phyloP scores from a whole-genome alignment of 2,113 vertebrate species.

The Beaufortia kweichowensis region DNA sequence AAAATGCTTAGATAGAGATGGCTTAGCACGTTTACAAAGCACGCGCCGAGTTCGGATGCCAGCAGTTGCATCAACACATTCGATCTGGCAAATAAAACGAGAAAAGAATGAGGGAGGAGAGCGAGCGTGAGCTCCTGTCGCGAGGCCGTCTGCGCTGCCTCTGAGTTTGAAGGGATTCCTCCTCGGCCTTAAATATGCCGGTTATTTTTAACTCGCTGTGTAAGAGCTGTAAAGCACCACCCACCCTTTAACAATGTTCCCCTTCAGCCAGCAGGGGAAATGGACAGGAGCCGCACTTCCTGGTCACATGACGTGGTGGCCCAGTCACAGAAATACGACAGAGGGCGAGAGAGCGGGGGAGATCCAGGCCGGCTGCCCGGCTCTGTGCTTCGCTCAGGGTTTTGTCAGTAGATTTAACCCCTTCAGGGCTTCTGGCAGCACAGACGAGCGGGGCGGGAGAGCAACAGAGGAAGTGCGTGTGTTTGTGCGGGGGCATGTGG shows the following conservation, averaged over 20 bases:
- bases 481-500: conserved; percentile 81
- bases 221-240: conserved; percentile 81
- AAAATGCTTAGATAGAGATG: too few species aligned
- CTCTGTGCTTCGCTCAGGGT: conserved; percentile 50
- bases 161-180: conserved; percentile 93
- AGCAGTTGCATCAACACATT: conserved; percentile 68
- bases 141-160: conserved; percentile 80
- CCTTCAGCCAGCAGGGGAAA: conserved; percentile 93
- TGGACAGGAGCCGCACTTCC: conserved; percentile 93
- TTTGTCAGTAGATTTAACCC: conserved; percentile 69
- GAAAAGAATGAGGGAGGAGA: conserved; percentile 38
- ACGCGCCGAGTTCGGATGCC: conserved; percentile 51
- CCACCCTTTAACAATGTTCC: conserved; percentile 89
- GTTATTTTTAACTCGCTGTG: conserved; percentile 99
- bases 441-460: conserved; percentile 57
- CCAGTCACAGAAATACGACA: conserved; percentile 75
- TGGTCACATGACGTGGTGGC: conserved; percentile 88
- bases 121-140: conserved; percentile 63
- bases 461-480: conserved; percentile 50
- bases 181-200: conserved; percentile 94
- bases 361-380: conserved; percentile 54
- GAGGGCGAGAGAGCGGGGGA: conserved; percentile 45
- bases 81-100: conserved; percentile 51
- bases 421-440: conserved; percentile 69
- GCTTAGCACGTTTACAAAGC: conserved; percentile 45